Percentiles rank a stretch among this genome's conserved stretches.
Evolutionary conservation across 2,113 vertebrate genomes (phyloP).

Genomic region (Mastomys coucha): DNA sequence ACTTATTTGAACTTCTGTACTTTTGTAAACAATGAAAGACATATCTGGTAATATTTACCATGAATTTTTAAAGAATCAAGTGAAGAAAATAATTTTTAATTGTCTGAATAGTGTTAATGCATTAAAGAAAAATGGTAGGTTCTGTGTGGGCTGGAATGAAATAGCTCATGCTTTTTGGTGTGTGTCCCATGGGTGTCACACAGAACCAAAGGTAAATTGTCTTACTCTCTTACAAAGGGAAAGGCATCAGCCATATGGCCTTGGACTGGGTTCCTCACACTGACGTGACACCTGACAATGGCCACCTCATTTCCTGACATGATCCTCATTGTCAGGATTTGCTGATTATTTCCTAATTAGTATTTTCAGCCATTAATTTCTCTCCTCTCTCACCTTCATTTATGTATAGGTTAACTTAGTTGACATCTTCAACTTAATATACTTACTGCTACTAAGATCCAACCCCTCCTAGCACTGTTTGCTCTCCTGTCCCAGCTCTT

Average conservation of each 20-base stretch:
- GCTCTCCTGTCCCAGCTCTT: neutral
- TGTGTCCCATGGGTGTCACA: neutral
- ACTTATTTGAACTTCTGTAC: conserved; percentile 16
- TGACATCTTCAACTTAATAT: neutral
- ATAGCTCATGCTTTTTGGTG: neutral
- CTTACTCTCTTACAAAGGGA: neutral
- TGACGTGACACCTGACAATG: too few relatives aligned
- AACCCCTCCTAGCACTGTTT: neutral
- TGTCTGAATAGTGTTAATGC: neutral
- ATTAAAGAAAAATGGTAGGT: conserved; percentile 8
- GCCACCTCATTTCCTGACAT: neutral
- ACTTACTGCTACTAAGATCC: neutral
- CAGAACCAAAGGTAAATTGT: neutral
- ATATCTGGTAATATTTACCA: neutral
- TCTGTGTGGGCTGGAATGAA: neutral
- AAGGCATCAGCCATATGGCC: neutral
- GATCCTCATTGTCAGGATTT: neutral
- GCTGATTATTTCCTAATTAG: neutral
- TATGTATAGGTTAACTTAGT: neutral
- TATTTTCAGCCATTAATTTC: neutral
- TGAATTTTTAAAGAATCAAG: conserved; percentile 30
- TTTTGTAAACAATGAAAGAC: conserved; percentile 47
- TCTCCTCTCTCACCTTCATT: neutral
- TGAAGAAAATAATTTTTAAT: conserved; percentile 33
- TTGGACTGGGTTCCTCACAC: accelerated